These are phyloP conservation scores for Euleptes europaea DNA, from an alignment of 2,113 vertebrate species.

Conservation along the genomic window DNA sequence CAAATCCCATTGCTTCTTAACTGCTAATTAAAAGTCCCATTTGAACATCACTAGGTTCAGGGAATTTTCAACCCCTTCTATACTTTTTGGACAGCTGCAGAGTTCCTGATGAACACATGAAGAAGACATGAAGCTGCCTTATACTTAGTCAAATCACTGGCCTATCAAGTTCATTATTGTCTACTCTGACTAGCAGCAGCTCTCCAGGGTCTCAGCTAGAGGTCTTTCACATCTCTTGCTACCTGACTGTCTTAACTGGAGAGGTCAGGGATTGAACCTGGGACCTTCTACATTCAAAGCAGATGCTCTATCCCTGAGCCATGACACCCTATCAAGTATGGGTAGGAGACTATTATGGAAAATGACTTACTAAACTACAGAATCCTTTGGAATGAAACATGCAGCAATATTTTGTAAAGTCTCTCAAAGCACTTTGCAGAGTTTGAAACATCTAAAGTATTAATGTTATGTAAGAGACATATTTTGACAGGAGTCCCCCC, in stretches of 20 bases:
- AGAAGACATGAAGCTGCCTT: too few relatives aligned
- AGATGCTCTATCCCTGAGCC: too few relatives aligned
- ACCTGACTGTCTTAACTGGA: too few relatives aligned
- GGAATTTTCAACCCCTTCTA: not conserved
- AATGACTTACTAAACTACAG: not conserved
- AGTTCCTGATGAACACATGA: too few relatives aligned
- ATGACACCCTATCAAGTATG: too few relatives aligned
- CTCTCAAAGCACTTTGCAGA: slow-evolving; percentile 7
- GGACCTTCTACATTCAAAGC: too few relatives aligned
- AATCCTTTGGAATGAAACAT: not conserved
- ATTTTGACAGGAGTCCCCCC: slow-evolving; percentile 12
- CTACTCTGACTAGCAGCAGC: too few relatives aligned
- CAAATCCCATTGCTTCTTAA: not conserved
- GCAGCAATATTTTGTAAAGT: not conserved
- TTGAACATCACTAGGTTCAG: not conserved
- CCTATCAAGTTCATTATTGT: too few relatives aligned
- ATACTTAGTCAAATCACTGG: too few relatives aligned
- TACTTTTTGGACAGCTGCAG: not conserved
- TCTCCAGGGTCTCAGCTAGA: too few relatives aligned
- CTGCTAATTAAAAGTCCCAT: not conserved
- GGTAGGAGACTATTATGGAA: not conserved
- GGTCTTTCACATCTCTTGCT: too few relatives aligned
- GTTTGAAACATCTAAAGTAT: slow-evolving; percentile 8
- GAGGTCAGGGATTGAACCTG: too few relatives aligned
- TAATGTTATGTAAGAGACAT: slow-evolving; percentile 17